A percentile compares a stretch with the other conserved stretches of the same genome.
Evolutionary conservation across 1,140 invertebrate species (phyloP).

Genomic region (Procambarus virginalis): DNA sequence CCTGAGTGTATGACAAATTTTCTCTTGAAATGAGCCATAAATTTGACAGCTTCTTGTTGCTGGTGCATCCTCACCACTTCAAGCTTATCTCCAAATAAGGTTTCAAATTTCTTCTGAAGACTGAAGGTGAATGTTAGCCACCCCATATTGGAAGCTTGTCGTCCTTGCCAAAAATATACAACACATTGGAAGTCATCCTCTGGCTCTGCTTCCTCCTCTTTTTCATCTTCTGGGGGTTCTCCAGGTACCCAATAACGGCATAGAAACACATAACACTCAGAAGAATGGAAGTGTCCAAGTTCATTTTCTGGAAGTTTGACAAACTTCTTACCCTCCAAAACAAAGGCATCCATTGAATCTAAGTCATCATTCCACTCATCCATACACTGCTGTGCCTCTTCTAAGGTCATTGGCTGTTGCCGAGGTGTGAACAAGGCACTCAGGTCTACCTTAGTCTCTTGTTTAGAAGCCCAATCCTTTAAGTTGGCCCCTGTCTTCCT

Average conservation of each 20-base stretch:
- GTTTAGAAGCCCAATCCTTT: slow-evolving; percentile 91
- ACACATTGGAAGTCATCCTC: slow-evolving; percentile 96
- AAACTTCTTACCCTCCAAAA: slow-evolving; percentile 98
- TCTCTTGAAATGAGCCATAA: slow-evolving; percentile 97
- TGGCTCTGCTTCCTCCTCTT: slow-evolving; percentile 78
- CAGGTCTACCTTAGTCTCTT: slow-evolving; percentile 89
- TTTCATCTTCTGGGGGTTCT: slow-evolving; percentile 79
- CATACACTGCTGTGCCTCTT: slow-evolving; percentile 92
- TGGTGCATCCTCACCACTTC: slow-evolving; percentile 98
- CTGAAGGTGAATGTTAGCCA: slow-evolving; percentile 99
- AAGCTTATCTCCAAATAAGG: slow-evolving; percentile 93
- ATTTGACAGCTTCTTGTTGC: slow-evolving; percentile 99
- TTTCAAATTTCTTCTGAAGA: slow-evolving; percentile 98
- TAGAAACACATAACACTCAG: slow-evolving; percentile 98
- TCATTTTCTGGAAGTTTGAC: slow-evolving; percentile 96
- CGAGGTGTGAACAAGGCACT: slow-evolving; percentile 96
- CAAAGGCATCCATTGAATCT: slow-evolving; percentile 97
- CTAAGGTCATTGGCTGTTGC: slow-evolving; percentile 88
- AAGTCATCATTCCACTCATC: slow-evolving; percentile 96
- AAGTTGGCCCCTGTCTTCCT: slow-evolving; percentile 96
- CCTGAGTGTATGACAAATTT: slow-evolving; percentile 96
- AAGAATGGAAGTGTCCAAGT: slow-evolving; percentile 92
- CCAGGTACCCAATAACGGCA: slow-evolving; percentile 93
- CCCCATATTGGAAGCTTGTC: slow-evolving; percentile 98
- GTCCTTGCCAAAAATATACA: slow-evolving; percentile 99